Evolutionary conservation across 1,140 invertebrate genomes (phyloP), one percentile per base, ranked within the genome.

Genomic region (Papilio xuthus): DNA sequence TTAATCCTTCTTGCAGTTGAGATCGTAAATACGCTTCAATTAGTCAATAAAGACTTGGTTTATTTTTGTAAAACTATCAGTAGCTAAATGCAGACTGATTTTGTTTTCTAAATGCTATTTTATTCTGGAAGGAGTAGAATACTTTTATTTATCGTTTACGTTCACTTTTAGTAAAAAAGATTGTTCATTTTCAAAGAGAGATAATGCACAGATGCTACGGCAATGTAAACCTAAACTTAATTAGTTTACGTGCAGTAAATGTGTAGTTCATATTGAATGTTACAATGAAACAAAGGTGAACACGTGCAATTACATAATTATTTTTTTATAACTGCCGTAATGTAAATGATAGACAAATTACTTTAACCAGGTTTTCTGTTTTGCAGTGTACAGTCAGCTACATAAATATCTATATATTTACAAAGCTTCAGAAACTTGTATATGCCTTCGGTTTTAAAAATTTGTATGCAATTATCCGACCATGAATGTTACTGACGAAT

Each of bases 21-120:
- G 85, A 83, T 89, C 89, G 87, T 91, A 89, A 89, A 87, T 89
- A 88, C 85, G 80, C 85, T 83, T 86, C 90, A 91, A 90, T 91
- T 91, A 91, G 86, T 89, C 85, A 84, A 79, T 82, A 88, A 87
- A 88, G 82, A 84, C 84, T 80, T 80, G 78, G 50, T 85, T 87
- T 87, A 85, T 87, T 84, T 84, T 83, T 85, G 84, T 84, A 83
- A 86, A 84, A 63, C 60, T 77, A 28, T 77, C 77, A 56, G 63
- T 78, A 37, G 47, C 78, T 83, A 86, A 79, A 81, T 86, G 83
- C 82, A 82, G 83, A 71, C 72, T 81, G 85, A 85, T 85, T 86
- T 86, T 83, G 75, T 86, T 67, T 85, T 84, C 85, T 84, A 86
- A 89, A 89, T 85, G 86, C 83, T 83, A 83, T 37, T 81, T 83